Conservation (phyloP, 2,113 vertebrate species). For the Madoqua kirkii region DNA sequence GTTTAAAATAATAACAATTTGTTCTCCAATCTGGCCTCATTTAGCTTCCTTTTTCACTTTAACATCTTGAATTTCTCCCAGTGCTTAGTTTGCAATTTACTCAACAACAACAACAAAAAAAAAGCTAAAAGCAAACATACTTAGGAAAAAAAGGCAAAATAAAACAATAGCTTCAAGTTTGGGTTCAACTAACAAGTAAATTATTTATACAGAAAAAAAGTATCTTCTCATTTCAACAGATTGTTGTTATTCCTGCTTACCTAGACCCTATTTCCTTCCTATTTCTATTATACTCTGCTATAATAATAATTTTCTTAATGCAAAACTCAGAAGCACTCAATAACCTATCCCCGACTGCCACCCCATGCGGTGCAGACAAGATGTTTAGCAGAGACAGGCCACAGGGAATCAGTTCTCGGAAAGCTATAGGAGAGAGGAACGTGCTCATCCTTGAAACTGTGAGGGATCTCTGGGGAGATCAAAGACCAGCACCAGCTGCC, state of each 20-base stretch:
- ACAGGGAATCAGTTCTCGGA: background rate
- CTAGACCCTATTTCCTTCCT: background rate
- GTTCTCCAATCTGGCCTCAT: conserved; percentile 34
- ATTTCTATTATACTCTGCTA: background rate
- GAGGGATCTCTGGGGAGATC: background rate
- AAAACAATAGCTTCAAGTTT: background rate
- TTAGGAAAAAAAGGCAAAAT: background rate
- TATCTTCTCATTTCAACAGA: background rate
- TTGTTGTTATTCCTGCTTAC: background rate
- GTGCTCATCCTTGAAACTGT: background rate
- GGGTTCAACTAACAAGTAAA: background rate
- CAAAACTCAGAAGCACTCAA: background rate
- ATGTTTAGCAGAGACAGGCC: background rate
- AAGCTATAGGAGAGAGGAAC: background rate
- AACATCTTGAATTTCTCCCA: background rate
- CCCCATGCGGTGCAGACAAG: background rate
- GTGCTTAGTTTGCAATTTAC: conserved; percentile 17
- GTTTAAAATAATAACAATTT: conserved; percentile 61
- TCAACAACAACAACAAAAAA: background rate
- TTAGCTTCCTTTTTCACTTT: conserved; percentile 15
- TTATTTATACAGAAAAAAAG: background rate
- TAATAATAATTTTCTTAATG: background rate
- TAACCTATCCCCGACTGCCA: background rate
- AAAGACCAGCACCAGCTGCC: background rate
- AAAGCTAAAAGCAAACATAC: background rate